These are phyloP conservation scores for Himalopsyche tibetana DNA, from an alignment of 2,888 invertebrate genomes.

Conservation along the genomic window DNA sequence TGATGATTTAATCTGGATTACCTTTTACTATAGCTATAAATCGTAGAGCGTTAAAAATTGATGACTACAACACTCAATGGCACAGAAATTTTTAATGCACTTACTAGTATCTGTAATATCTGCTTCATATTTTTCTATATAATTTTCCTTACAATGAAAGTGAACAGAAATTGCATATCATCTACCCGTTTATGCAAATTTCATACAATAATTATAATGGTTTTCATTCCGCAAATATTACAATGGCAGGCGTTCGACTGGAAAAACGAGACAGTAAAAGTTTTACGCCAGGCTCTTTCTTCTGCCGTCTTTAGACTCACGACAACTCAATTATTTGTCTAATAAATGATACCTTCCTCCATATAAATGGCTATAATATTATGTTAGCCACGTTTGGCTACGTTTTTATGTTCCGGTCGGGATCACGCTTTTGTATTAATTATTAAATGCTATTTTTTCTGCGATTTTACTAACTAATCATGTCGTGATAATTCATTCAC, in stretches of 20 bases:
- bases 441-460: background rate
- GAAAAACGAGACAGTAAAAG: constrained; percentile 34
- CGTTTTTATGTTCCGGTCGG: constrained; percentile 15
- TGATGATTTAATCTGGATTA: too few species aligned
- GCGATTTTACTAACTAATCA: background rate
- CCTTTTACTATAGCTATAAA: too few species aligned
- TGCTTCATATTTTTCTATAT: too few species aligned
- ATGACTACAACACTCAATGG: too few species aligned
- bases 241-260: constrained; percentile 22
- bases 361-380: constrained; percentile 9
- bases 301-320: constrained; percentile 9
- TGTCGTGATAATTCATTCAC: constrained; percentile 28
- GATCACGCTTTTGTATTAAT: constrained; percentile 11
- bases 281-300: background rate
- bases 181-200: constrained; percentile 8
- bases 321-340: constrained; percentile 22
- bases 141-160: background rate
- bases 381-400: background rate
- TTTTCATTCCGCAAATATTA: background rate
- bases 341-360: constrained; percentile 4
- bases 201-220: background rate
- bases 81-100: too few species aligned
- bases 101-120: too few species aligned
- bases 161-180: background rate
- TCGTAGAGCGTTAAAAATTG: too few species aligned